Conservation (phyloP, 2,113 vertebrate genomes). For the Paradisaea rubra region DNA sequence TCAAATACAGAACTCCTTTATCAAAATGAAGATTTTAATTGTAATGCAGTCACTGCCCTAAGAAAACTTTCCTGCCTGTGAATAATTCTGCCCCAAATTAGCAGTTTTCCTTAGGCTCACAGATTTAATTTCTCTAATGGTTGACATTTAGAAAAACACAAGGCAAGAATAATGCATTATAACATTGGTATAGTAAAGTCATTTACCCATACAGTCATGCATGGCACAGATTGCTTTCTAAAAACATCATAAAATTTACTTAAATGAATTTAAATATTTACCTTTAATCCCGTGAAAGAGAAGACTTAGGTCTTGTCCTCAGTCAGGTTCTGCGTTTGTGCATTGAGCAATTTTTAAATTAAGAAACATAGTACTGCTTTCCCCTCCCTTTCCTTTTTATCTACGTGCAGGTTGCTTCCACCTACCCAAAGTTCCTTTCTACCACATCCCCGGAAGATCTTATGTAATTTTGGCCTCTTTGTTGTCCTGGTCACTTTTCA, state of each 20-base stretch:
- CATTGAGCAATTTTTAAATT: not conserved
- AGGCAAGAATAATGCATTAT: not conserved
- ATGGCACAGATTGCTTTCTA: not conserved
- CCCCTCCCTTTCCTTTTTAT: constrained; percentile 15
- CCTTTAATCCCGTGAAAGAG: not conserved
- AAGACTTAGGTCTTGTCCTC: not conserved
- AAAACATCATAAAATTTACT: not conserved
- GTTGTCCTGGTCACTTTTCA: not conserved
- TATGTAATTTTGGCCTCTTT: not conserved
- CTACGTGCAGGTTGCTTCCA: not conserved
- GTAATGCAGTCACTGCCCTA: not conserved
- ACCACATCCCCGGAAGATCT: not conserved
- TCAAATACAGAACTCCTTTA: not conserved
- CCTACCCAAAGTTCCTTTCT: not conserved
- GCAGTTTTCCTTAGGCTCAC: not conserved
- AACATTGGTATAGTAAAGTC: not conserved
- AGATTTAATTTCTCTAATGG: not conserved
- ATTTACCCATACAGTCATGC: not conserved
- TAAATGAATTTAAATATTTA: constrained; percentile 10
- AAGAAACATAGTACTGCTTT: not conserved
- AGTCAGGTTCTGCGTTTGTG: not conserved
- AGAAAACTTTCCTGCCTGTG: not conserved
- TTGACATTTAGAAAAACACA: not conserved
- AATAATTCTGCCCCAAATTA: not conserved
- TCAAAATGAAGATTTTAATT: not conserved